A percentile compares a stretch with the other conserved stretches of the same genome.
These are phyloP conservation scores for Apostichopus parvimensis DNA, from an alignment of 35 echinoderm and acorn worm genomes.

Conservation along the genomic window DNA sequence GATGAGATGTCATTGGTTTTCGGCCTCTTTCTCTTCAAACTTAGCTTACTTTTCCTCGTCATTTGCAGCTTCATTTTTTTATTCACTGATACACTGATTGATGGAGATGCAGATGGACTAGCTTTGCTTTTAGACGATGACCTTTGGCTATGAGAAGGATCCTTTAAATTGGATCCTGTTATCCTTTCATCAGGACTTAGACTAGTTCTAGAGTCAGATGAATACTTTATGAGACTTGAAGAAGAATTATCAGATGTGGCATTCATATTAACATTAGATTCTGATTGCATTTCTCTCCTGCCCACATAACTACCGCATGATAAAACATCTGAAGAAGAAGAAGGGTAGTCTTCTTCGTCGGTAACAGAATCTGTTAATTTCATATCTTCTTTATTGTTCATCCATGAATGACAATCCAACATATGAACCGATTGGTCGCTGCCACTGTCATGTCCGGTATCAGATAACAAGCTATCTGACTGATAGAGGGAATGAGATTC, in stretches of 20 bases:
- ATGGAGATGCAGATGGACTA: not conserved
- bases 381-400: slow-evolving; percentile 42
- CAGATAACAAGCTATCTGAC: not conserved
- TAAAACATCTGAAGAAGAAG: not conserved
- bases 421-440: slow-evolving; percentile 24
- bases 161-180: not conserved
- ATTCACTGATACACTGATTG: slow-evolving; percentile 37
- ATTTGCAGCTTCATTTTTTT: slow-evolving; percentile 13
- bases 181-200: not conserved
- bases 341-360: not conserved
- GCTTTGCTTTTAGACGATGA: not conserved
- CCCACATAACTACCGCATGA: not conserved
- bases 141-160: not conserved
- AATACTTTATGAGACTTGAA: not conserved
- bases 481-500: not conserved
- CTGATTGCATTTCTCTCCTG: not conserved
- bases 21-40: slow-evolving; percentile 3
- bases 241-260: not conserved
- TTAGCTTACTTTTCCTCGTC: not conserved
- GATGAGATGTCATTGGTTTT: not conserved
- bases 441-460: not conserved
- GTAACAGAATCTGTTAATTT: not conserved
- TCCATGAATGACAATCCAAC: slow-evolving; percentile 8
- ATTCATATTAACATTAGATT: not conserved
- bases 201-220: not conserved